These are phyloP conservation scores for Bucorvus abyssinicus DNA, from an alignment of 2,797 vertebrate species.

Conservation along the genomic window DNA sequence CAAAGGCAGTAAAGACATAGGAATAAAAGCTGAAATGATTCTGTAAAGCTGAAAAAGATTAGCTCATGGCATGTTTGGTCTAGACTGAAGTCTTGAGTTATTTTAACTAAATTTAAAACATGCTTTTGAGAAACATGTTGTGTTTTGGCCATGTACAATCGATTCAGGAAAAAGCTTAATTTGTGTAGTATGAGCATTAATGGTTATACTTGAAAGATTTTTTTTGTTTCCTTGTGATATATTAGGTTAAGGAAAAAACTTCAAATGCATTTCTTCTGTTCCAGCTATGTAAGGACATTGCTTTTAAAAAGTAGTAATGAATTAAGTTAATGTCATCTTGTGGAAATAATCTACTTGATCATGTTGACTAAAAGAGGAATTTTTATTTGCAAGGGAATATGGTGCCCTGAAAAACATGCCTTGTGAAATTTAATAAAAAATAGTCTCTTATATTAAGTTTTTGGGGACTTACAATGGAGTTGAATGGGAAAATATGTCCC, in stretches of 20 bases:
- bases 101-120: conserved; percentile 40
- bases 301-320: not conserved
- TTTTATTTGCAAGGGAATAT: not conserved
- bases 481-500: not conserved
- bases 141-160: not conserved
- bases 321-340: not conserved
- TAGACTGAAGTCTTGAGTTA: not conserved
- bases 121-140: not conserved
- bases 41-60: conserved; percentile 32
- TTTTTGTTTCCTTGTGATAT: not conserved
- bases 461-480: not conserved
- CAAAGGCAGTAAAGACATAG: not conserved
- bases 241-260: not conserved
- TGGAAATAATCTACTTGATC: not conserved
- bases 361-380: not conserved
- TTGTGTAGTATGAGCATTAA: not conserved
- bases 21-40: conserved; percentile 21
- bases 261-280: not conserved
- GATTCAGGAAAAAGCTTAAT: not conserved
- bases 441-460: not conserved
- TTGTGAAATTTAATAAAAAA: not conserved
- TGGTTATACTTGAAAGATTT: not conserved
- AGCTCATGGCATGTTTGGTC: not conserved
- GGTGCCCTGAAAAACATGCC: not conserved
- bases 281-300: not conserved